Evolutionary conservation across 1,140 invertebrate species (phyloP), one percentile per base, ranked within the genome.

Genomic region (Monochamus saltuarius): DNA sequence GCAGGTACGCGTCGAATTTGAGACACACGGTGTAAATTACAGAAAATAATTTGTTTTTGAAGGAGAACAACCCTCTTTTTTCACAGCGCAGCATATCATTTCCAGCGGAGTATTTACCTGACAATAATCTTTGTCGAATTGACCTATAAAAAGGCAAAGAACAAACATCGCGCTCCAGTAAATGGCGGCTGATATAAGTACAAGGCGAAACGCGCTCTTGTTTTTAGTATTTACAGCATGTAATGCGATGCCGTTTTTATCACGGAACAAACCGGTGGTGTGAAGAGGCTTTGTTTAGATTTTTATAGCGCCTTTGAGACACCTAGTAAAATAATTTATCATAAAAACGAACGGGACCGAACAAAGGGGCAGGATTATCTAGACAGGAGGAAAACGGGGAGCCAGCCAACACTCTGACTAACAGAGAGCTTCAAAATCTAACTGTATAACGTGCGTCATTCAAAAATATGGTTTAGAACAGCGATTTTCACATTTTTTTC

Each of bases 261-360:
- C n/a, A 14, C 29, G 22, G 13, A 53, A 49, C 49, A 38, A 36
- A 29, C 16, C 39, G 49, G 29, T 22, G 62, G 62, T 36, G 29
- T n/a, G 36, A 35, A 61, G 51, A 49, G 35, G 59, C 59, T 57
- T 65, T 65, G 62, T 61, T 65, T 65, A 65, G 62, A 61, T 65
- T 65, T 65, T 64, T 64, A 64, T 64, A 55, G 47, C 40, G 56
- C 56, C 59, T 56, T 13, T 14, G 54, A 61, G 62, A 65, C 49
- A 65, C 47, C 53, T 35, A 56, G 36, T 56, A 37, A 60, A 64
- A 61, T 61, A 65, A 65, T 61, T 61, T 57, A 61, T 61, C 53
- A 57, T 56, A 61, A 65, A 65, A 52, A 50, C 50, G 47, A 57
- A 58, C 59, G 54, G 40, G 9, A 34, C 46, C 38, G 50, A 61